Percentiles rank a stretch among this genome's conserved stretches.
Evolutionary conservation across 2,888 invertebrate genomes (phyloP).

Genomic region (Agrochola litura): DNA sequence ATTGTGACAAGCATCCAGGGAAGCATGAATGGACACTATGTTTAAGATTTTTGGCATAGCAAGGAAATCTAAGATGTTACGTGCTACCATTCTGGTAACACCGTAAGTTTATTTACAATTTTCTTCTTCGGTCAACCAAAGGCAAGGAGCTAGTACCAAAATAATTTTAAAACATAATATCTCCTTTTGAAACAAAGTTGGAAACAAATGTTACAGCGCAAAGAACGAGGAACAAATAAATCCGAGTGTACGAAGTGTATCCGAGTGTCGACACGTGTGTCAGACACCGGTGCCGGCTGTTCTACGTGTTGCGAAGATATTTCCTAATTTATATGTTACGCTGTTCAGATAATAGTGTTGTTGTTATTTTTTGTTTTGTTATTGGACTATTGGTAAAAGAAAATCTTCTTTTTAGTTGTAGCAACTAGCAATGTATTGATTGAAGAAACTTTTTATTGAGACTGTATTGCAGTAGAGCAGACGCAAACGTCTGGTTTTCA

Average conservation of each 20-base stretch:
- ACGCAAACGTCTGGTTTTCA: neutral
- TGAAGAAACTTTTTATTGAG: neutral
- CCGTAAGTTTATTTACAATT: neutral
- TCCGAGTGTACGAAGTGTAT: constrained; percentile 65
- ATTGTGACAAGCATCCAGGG: too few relatives aligned
- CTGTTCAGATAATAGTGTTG: constrained; percentile 52
- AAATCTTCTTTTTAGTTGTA: neutral
- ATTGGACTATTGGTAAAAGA: neutral
- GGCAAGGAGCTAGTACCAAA: constrained; percentile 13
- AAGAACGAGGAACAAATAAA: constrained; percentile 69
- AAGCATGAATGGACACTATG: neutral
- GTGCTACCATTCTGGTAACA: neutral
- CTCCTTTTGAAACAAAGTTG: constrained; percentile 43
- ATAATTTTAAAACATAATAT: constrained; percentile 39
- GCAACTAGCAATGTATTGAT: neutral
- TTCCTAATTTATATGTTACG: constrained; percentile 65
- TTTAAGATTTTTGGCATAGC: neutral
- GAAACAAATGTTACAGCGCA: constrained; percentile 59
- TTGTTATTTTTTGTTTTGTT: constrained; percentile 25
- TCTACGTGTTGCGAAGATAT: constrained; percentile 66
- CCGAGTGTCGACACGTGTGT: constrained; percentile 69
- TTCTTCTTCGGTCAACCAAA: neutral
- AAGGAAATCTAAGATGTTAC: neutral
- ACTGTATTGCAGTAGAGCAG: too few relatives aligned
- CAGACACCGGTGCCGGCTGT: constrained; percentile 63